Percentiles rank a stretch among this genome's conserved stretches.
Conservation (phyloP, 2,113 vertebrate genomes). For the Urocolius indicus region DNA sequence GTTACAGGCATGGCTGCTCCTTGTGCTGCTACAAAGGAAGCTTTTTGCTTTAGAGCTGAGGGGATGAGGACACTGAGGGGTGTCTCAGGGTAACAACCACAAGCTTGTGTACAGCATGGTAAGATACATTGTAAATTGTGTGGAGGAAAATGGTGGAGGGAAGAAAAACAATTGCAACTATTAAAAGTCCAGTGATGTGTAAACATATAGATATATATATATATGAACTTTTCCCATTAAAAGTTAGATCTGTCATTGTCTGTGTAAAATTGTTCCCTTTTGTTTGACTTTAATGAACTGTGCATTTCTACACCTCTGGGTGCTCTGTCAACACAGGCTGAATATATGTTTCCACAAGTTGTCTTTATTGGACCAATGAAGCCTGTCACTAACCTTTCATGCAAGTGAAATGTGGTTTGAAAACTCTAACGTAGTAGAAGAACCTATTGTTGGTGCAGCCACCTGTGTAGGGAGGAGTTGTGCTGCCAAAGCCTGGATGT, state of each 20-base stretch:
- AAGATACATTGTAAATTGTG: neutral
- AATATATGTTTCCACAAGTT: neutral
- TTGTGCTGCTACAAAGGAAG: neutral
- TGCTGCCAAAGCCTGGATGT: neutral
- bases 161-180: neutral
- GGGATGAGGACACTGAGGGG: neutral
- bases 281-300: neutral
- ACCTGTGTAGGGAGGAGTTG: neutral
- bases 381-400: neutral
- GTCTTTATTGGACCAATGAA: neutral
- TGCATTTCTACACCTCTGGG: neutral
- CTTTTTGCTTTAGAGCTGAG: neutral
- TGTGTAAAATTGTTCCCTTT: neutral
- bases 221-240: neutral
- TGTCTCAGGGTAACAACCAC: neutral
- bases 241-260: neutral
- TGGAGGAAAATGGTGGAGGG: neutral
- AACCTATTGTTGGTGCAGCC: neutral
- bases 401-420: neutral
- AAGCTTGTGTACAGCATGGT: neutral
- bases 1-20: accelerated
- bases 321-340: neutral
- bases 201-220: too few species aligned
- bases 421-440: neutral
- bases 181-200: neutral